Evolutionary conservation across 2,888 invertebrate genomes (phyloP).

Genomic region (Eumacrocentrus americanus): DNA sequence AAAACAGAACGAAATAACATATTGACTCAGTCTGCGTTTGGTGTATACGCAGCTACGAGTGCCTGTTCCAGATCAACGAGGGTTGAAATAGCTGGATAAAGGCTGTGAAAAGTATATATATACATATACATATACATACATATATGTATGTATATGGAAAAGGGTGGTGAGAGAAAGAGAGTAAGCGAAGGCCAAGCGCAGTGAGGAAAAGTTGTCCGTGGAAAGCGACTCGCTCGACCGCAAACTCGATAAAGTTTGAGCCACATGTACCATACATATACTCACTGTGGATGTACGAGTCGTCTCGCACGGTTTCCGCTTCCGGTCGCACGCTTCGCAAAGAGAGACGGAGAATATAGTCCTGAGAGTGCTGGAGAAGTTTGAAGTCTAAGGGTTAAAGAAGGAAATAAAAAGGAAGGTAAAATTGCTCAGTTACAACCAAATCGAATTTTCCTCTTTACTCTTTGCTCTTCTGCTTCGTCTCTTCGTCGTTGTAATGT

Average conservation of each 20-base stretch:
- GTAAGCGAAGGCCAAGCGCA: background rate
- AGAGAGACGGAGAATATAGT: conserved; percentile 21
- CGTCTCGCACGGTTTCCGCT: conserved; percentile 50
- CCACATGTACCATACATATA: no score
- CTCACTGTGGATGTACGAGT: conserved; percentile 31
- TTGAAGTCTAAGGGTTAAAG: background rate
- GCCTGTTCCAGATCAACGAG: background rate
- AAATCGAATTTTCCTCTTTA: conserved; percentile 46
- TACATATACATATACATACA: no score
- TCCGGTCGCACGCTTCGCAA: conserved; percentile 35
- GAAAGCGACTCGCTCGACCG: conserved; percentile 51
- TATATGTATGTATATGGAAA: no score
- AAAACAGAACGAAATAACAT: no score
- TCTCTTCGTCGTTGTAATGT: conserved; percentile 11
- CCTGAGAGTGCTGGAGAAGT: conserved; percentile 19
- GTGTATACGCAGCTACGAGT: background rate
- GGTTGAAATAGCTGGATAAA: conserved; percentile 31
- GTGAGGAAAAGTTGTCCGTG: conserved; percentile 50
- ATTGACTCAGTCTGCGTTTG: conserved; percentile 10
- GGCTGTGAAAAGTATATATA: no score
- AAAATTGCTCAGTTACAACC: conserved; percentile 39
- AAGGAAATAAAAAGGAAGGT: conserved; percentile 6
- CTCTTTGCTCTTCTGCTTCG: conserved; percentile 8
- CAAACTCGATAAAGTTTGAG: conserved; percentile 59
- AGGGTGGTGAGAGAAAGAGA: no score